Evolutionary conservation across 2,113 vertebrate genomes (phyloP).

Genomic region (Nycticebus coucang): DNA sequence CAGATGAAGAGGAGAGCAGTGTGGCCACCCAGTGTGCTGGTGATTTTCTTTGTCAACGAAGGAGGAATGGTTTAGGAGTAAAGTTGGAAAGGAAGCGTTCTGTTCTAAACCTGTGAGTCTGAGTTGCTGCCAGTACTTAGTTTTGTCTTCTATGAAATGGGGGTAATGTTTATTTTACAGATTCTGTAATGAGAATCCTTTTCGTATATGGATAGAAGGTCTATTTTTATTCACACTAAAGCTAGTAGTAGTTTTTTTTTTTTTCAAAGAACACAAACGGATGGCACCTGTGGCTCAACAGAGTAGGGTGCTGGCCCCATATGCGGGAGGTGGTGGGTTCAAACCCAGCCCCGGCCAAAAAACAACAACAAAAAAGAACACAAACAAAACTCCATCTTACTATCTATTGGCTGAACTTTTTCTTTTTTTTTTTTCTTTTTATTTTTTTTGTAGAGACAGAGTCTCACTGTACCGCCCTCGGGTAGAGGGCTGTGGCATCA

Average conservation of each 20-base stretch:
- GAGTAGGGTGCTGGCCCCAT: too few species aligned
- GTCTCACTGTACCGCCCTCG: too few species aligned
- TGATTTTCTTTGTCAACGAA: not conserved
- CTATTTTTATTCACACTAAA: not conserved
- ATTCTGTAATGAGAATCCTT: slow-evolving; percentile 19
- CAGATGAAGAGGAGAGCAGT: too few species aligned
- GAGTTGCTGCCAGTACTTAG: not conserved
- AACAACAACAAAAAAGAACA: not conserved
- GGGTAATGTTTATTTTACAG: not conserved
- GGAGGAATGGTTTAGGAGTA: not conserved
- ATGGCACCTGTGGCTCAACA: too few species aligned
- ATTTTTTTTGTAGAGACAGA: too few species aligned
- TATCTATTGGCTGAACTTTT: not conserved
- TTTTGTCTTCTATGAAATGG: slow-evolving; percentile 33
- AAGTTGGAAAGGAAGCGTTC: not conserved
- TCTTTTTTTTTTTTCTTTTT: too few species aligned
- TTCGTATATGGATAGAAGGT: not conserved
- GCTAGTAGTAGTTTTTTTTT: not conserved
- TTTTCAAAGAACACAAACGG: slow-evolving; percentile 4
- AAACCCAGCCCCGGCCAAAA: too few species aligned
- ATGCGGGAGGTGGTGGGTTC: too few species aligned
- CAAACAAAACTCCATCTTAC: not conserved
- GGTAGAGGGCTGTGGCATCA: too few species aligned
- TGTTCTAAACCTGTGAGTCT: not conserved
- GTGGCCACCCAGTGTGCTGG: not conserved